Percentiles rank a stretch among this genome's conserved stretches.
Evolutionary conservation across 2,888 invertebrate species (phyloP).

Genomic region (Hypsopygia costalis): DNA sequence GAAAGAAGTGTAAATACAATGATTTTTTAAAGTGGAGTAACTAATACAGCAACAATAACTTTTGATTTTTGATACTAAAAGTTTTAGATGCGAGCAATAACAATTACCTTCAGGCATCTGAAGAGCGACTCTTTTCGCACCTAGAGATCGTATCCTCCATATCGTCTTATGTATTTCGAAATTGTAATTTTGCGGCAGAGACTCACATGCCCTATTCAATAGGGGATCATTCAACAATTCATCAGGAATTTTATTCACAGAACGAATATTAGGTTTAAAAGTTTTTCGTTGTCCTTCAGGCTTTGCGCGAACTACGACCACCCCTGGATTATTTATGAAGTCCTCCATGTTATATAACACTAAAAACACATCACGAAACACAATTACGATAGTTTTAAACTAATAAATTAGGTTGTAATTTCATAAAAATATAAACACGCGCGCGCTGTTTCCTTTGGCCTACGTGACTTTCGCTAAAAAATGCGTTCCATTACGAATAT

Average conservation of each 20-base stretch:
- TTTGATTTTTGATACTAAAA: no score
- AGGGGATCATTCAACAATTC: slow-evolving; percentile 87
- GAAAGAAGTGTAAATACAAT: no score
- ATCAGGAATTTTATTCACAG: slow-evolving; percentile 89
- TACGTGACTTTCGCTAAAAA: slow-evolving; percentile 68
- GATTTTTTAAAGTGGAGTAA: no score
- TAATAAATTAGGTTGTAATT: slow-evolving; percentile 35
- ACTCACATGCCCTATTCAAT: slow-evolving; percentile 85
- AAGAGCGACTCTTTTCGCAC: slow-evolving; percentile 93
- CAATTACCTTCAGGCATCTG: slow-evolving; percentile 95
- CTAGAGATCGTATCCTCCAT: slow-evolving; percentile 94
- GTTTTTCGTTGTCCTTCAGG: slow-evolving; percentile 86
- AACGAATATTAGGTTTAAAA: slow-evolving; percentile 86
- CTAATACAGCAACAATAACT: no score
- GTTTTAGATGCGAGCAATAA: no score
- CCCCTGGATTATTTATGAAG: slow-evolving; percentile 51
- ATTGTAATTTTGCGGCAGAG: slow-evolving; percentile 96
- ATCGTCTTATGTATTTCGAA: slow-evolving; percentile 99
- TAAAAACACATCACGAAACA: slow-evolving; percentile 11
- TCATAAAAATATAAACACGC: slow-evolving; percentile 54
- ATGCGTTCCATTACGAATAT: slow-evolving; percentile 32
- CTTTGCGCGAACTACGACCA: slow-evolving; percentile 88
- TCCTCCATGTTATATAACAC: slow-evolving; percentile 48
- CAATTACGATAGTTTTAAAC: slow-evolving; percentile 11
- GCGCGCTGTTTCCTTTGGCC: slow-evolving; percentile 48